Evolutionary conservation across 2,797 vertebrate species (phyloP).

Genomic region (Xerus rutilus): DNA sequence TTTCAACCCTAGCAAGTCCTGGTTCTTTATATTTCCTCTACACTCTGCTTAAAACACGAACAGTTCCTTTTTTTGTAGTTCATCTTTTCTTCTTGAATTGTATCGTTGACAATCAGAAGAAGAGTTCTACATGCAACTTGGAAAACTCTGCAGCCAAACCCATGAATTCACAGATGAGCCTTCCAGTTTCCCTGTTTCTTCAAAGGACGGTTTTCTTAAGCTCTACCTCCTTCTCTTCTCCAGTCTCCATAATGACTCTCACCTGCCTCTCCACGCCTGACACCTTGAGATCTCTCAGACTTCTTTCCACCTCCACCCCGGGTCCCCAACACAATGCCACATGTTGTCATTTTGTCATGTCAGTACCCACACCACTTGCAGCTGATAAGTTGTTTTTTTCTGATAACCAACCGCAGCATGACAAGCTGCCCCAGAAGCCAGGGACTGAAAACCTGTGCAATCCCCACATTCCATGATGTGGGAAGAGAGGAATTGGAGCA

Average conservation of each 20-base stretch:
- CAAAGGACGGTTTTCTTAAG: not conserved
- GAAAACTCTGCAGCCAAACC: not conserved
- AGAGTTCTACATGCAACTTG: not conserved
- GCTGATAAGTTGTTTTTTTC: not conserved
- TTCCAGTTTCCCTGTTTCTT: not conserved
- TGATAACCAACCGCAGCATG: not conserved
- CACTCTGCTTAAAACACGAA: not conserved
- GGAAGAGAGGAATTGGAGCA: not conserved
- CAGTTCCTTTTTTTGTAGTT: not conserved
- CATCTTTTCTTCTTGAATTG: constrained; percentile 9
- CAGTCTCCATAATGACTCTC: no score
- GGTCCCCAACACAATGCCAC: not conserved
- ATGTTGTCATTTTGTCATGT: not conserved
- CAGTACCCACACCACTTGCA: not conserved
- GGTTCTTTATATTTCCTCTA: not conserved
- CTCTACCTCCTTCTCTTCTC: not conserved
- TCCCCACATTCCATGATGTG: not conserved
- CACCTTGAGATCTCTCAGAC: not conserved
- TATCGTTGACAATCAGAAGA: not conserved
- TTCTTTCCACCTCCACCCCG: not conserved
- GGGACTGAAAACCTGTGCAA: not conserved
- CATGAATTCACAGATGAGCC: not conserved
- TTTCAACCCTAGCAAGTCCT: not conserved
- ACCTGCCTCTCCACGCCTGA: rapidly evolving
- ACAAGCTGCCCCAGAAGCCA: not conserved